Evolutionary conservation across 1,140 invertebrate genomes (phyloP), one percentile per base, ranked within the genome.

Genomic region (Cheumatopsyche charites): DNA sequence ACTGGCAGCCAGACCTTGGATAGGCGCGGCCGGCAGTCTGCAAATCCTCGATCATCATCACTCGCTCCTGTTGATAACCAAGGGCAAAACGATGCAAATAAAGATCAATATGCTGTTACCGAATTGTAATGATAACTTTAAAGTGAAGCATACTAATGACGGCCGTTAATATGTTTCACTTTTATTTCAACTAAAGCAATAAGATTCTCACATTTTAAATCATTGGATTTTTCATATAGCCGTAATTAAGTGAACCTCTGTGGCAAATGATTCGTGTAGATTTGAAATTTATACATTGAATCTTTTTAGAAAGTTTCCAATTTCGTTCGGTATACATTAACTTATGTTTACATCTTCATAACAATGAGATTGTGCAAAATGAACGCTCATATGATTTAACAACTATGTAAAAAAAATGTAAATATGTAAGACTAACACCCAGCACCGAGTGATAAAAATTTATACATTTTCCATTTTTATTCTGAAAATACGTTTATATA

Each of bases 71-170:
- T 55, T 12, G 67, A 75, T 13, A 43, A 29, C 42, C 78, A 76
- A 9, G 77, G 78, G 36, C 19, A 21, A 1, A 36, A 49, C n/a
- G 77, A 78, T 67, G 79, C 79, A 66, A 77, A 78, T 52, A 75
- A 79, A n/a, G 81, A 82, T 63, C 70, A 82, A 17, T 82, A 83
- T 77, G 82, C 81, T 17, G 82, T 83, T 52, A 83, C 80, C 13
- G 82, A 82, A 68, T 80, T 83, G 68, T 83, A 81, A 78, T 76
- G 75, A 75, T 72, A 72, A 76, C 75, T 76, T 72, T 42, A 72
- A 67, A 76, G 75, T 73, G 75, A 66, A 72, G 62, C 75, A 41
- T 58, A 65, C 43, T 62, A 66, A 72, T 67, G 70, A 43, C 36
- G 26, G 65, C 21, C 66, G 66, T 68, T 68, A 69, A 65, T 25